phyloP scores from a whole-genome alignment of 2,888 invertebrate genomes.

The Scotopteryx bipunctaria region DNA sequence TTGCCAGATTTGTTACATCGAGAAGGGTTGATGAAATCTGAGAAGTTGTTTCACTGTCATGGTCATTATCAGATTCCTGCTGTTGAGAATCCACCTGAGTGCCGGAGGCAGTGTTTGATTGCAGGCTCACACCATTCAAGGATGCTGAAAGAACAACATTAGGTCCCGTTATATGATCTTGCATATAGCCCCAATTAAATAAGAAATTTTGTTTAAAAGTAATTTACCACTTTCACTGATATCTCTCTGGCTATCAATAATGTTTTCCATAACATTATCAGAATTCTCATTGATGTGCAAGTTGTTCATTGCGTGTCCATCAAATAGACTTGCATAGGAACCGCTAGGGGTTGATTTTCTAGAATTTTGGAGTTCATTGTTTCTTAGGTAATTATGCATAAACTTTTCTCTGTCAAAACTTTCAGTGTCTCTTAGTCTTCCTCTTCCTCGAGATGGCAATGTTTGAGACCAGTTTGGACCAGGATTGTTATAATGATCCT shows the following conservation, averaged over 20 bases:
- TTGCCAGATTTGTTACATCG: slow-evolving; percentile 74
- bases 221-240: slow-evolving; percentile 61
- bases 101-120: slow-evolving; percentile 48
- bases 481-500: slow-evolving; percentile 60
- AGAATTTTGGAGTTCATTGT: slow-evolving; percentile 66
- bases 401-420: slow-evolving; percentile 75
- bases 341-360: slow-evolving; percentile 73
- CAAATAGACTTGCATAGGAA: slow-evolving; percentile 73
- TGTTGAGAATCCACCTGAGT: slow-evolving; percentile 52
- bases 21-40: slow-evolving; percentile 66
- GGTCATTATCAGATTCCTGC: slow-evolving; percentile 57
- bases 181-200: too few species aligned
- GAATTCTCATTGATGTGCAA: slow-evolving; percentile 49
- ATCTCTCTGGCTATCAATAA: slow-evolving; percentile 57
- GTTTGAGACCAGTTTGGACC: slow-evolving; percentile 85
- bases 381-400: slow-evolving; percentile 66
- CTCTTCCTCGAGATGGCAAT: slow-evolving; percentile 86
- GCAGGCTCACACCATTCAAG: slow-evolving; percentile 62
- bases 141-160: slow-evolving; percentile 56
- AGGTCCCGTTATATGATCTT: too few species aligned
- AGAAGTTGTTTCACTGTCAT: slow-evolving; percentile 66
- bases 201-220: background rate
- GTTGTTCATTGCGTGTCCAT: slow-evolving; percentile 56
- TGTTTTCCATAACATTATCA: slow-evolving; percentile 49
- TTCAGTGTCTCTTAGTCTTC: slow-evolving; percentile 83